Evolutionary conservation across 2,797 vertebrate genomes (phyloP), one percentile per base, ranked within the genome.

Genomic region (Lepilemur ruficaudatus): DNA sequence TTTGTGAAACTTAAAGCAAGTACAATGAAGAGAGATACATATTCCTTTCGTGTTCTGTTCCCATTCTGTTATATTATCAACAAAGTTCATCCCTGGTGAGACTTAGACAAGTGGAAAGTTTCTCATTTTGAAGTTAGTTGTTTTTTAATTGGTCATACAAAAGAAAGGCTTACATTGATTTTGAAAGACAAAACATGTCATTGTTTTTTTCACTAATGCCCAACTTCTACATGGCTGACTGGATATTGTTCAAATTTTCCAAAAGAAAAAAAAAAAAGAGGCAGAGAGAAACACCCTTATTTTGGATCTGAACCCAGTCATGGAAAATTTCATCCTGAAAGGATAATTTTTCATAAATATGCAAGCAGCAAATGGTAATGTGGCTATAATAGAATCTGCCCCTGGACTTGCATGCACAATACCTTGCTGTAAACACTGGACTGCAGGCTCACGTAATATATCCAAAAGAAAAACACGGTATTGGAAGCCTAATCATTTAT

Each of bases 261-360:
- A 91, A 96, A 83, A 95, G 88, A 46, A 55, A 61, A 89, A 87
- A 55, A n/a, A 41, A 81, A 7, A 78, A 9, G 41, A 95, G 10
- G 72, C 9, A 79, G 65, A 94, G 63, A 92, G 91, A 76, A 90
- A 96, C 78, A 95, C 82, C 73, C 91, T 96, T 91, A 91, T 97
- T 98, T 97, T 97, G 93, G 75, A 93, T 96, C 79, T 79, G 90
- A 97, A 95, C 38, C 63, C 70, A 92, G 93, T 95, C 92, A 93
- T 98, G 97, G 97, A 97, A 98, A 97, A 96, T 97, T 98, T 98
- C 95, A 89, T 96, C 52, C 91, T 72, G 61, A 94, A 95, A 97
- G 79, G 93, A 91, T 94, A 92, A 82, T 92, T 97, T 96, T 97
- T 97, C 93, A 96, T 92, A 95, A 96, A 93, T 95, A 69, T 81